Base-by-base conservation (phyloP, 1,140 invertebrate species). In the Bombus superbus region DNA sequence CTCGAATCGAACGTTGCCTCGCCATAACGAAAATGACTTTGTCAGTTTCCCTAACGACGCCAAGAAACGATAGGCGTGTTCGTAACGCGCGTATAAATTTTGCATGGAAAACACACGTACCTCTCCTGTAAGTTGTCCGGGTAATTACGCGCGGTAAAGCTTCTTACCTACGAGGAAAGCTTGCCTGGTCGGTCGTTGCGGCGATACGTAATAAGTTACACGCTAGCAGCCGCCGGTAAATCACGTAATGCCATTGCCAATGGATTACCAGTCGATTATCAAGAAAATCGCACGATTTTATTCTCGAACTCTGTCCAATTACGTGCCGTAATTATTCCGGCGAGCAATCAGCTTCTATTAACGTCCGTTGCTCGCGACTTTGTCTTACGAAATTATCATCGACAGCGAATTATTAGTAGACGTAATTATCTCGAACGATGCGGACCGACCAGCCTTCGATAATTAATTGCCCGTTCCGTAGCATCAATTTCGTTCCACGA, bases 141-240 rank as follows among this genome's bases (percentile, higher is more conserved):
- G 9, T 28, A 77, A 77, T 77, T 59, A 62, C 74, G n/a, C 40
- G 42, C 18, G 10, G n/a, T 13, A 8, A 53, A 73, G 38, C 57
- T 59, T n/a, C 57, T 59, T n/a, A 59, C 25, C 10, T 77, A 59
- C 6, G 0, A 28, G 35, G 47, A 62, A 76, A 53, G 42, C n/a
- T 77, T 40, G 28, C 44, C 5, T 59, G 57, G 18, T 64, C 75
- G 35, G 3, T 1, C 47, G 18, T 57, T 28, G 8, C 53, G 25
- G 53, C 35, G 35, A 64, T 77, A 77, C 75, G 75, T 64, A 64
- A 77, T n/a, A 42, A 77, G 13, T 77, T 77, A 32, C 75, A 32
- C n/a, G 32, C n/a, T 2, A 13, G 8, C 42, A 22, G 38, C 57
- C 15, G 38, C 57, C 15, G 6, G 57, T 77, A 62, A 77, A 77